Evolutionary conservation across 2,113 vertebrate genomes (phyloP), one percentile per base, ranked within the genome.

Genomic region (Henicopernis longicauda): DNA sequence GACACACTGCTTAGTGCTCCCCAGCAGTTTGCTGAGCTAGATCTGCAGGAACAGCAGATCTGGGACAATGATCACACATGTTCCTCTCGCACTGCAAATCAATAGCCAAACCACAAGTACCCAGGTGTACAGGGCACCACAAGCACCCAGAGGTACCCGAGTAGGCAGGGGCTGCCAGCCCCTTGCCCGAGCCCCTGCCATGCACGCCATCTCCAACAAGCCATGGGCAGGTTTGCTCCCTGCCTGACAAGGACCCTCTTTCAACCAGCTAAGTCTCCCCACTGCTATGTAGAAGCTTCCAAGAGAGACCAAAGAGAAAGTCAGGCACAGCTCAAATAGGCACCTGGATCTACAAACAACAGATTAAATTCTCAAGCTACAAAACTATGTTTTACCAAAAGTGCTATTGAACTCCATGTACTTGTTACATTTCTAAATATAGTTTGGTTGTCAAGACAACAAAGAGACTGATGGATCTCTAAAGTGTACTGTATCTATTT

Each of bases 401-500:
- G 98, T 98, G 98, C 98, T 98, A 98, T 97, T 98, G 98, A 98
- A 98, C 98, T 98, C 97, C 97, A 95, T 98, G 98, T 98, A 98
- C 98, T 98, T 98, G 98, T 98, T 98, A 98, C 97, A 97, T 98
- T 98, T 98, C 98, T 98, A 98, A 98, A 98, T 98, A 98, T 98
- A 98, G 97, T 95, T 97, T 2, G 67, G 98, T 98, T 98, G 98
- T 97, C 98, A 98, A 98, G 98, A 98, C 98, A 98, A 98, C 98
- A 97, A 97, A 93, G 97, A 98, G 98, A 98, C 98, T 98, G 98
- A 98, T 98, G 98, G 98, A 98, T 98, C 96, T 98, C 98, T 98
- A 97, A 98, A 98, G 97, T 97, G 95, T 97, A 98, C 97, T 98
- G 97, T 98, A 98, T 98, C 95, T 91, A 98, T 98, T 98, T 98